Conservation (phyloP, 2,113 vertebrate genomes). For the Amazona vittata region DNA sequence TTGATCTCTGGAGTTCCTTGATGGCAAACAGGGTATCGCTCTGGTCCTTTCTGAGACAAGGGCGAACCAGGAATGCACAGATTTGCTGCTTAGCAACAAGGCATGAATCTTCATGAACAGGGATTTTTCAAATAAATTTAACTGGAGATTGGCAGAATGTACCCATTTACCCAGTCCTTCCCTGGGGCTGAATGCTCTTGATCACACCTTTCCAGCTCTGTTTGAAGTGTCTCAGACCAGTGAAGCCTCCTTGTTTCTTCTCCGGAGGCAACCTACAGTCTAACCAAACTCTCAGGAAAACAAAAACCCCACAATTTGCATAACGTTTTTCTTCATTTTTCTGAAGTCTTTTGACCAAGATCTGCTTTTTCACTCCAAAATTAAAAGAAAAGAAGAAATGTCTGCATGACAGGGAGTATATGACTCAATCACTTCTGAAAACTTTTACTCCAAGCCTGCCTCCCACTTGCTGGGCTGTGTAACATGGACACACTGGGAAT, state of each 20-base stretch:
- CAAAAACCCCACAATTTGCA: background rate
- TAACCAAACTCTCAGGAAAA: background rate
- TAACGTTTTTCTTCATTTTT: background rate
- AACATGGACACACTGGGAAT: background rate
- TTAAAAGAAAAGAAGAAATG: background rate
- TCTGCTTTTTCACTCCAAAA: background rate
- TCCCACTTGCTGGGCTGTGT: background rate
- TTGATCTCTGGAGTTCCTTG: slow-evolving; percentile 25
- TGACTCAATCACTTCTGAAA: background rate
- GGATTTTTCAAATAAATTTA: background rate
- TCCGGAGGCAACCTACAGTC: background rate
- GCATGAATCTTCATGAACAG: background rate
- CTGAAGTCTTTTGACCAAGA: background rate
- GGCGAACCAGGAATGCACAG: background rate
- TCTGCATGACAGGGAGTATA: background rate
- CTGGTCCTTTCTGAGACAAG: background rate
- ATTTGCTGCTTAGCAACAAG: slow-evolving; percentile 25
- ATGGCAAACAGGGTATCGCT: background rate
- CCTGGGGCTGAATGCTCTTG: background rate
- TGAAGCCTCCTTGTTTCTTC: background rate
- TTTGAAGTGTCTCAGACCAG: background rate
- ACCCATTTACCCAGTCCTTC: background rate
- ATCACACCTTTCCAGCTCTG: background rate
- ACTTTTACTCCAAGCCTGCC: background rate
- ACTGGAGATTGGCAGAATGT: background rate